Conservation (phyloP, 2,888 invertebrate genomes). For the Lagria hirta region DNA sequence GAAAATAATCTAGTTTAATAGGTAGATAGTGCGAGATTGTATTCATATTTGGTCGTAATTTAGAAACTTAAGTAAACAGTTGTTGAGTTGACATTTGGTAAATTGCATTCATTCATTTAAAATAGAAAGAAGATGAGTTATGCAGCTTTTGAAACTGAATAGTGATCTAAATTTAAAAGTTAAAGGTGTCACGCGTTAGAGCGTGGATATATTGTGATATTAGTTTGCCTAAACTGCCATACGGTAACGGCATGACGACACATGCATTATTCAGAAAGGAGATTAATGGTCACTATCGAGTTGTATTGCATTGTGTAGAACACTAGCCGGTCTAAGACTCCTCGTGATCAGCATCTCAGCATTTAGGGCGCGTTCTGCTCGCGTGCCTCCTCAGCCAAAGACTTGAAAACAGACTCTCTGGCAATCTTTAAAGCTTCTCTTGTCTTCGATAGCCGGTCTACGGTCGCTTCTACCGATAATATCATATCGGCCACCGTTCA, state of each 20-base stretch:
- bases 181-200: constrained; percentile 41
- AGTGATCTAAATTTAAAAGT: constrained; percentile 40
- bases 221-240: constrained; percentile 40
- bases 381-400: constrained; percentile 29
- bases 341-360: constrained; percentile 31
- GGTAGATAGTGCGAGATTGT: too few relatives aligned
- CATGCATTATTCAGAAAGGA: constrained; percentile 47
- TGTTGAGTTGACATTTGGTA: too few relatives aligned
- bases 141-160: constrained; percentile 24
- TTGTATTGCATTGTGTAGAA: constrained; percentile 41
- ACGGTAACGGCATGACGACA: constrained; percentile 41
- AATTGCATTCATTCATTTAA: too few relatives aligned
- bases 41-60: too few relatives aligned
- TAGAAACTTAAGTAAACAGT: too few relatives aligned
- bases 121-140: too few relatives aligned
- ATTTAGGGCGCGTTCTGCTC: constrained; percentile 34
- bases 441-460: constrained; percentile 32
- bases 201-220: constrained; percentile 42
- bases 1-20: too few relatives aligned
- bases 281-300: constrained; percentile 43
- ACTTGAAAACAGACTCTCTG: constrained; percentile 11
- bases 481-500: constrained; percentile 51
- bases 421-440: constrained; percentile 28
- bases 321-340: constrained; percentile 35
- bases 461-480: constrained; percentile 44